These are phyloP conservation scores for Falcaria lacertinaria DNA, from an alignment of 2,888 invertebrate genomes.

Conservation along the genomic window DNA sequence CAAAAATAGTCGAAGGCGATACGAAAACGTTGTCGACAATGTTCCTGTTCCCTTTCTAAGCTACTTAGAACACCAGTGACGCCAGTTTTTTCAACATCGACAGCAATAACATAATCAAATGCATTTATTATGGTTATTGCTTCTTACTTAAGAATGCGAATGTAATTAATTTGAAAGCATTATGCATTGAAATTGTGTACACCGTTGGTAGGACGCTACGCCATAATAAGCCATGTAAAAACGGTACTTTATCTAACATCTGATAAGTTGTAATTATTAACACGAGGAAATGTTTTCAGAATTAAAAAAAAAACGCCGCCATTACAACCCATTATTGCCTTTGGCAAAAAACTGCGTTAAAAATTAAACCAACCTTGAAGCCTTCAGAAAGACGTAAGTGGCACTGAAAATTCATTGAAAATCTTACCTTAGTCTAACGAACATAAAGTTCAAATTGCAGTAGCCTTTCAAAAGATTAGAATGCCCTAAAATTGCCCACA, in stretches of 20 bases:
- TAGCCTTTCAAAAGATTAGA: slow-evolving; percentile 27
- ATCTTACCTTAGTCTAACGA: not conserved
- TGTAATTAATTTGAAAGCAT: slow-evolving; percentile 5
- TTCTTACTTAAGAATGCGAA: too few species aligned
- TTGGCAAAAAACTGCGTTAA: slow-evolving; percentile 66
- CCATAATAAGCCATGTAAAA: slow-evolving; percentile 54
- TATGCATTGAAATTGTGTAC: slow-evolving; percentile 31
- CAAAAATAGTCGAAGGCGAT: too few species aligned
- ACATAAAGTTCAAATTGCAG: slow-evolving; percentile 21
- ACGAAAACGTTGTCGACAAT: too few species aligned
- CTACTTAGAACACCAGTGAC: too few species aligned
- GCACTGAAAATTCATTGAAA: slow-evolving; percentile 6
- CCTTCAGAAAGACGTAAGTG: slow-evolving; percentile 23
- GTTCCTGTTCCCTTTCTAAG: too few species aligned
- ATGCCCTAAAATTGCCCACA: slow-evolving; percentile 49
- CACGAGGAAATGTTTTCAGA: slow-evolving; percentile 59
- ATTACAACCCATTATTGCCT: slow-evolving; percentile 63
- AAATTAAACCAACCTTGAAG: slow-evolving; percentile 47
- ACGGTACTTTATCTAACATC: slow-evolving; percentile 63
- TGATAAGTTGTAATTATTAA: slow-evolving; percentile 71
- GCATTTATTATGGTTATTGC: too few species aligned
- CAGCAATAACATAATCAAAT: too few species aligned
- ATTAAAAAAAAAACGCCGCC: slow-evolving; percentile 58
- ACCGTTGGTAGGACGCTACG: slow-evolving; percentile 52
- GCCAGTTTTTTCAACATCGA: too few species aligned